Evolutionary conservation across 2,888 invertebrate species (phyloP), one percentile per base, ranked within the genome.

Genomic region (Zygothrica quintamaculata): DNA sequence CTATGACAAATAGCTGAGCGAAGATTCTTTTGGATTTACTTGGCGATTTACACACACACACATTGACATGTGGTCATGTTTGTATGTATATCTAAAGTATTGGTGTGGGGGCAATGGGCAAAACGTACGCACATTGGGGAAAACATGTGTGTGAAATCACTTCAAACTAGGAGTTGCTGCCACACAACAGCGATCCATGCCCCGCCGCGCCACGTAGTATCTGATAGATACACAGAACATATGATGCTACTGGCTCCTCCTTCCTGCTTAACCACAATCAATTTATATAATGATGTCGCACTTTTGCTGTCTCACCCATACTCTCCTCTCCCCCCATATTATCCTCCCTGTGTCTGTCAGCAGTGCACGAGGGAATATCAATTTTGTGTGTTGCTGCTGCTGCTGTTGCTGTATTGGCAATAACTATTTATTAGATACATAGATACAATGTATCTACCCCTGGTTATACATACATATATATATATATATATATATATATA

Each of bases 221-320:
- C 85, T 81, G 66, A 65, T 75, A 68, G 81, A 84, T 80, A 80
- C 69, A 80, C 69, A 64, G 87, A 87, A 85, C 84, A 84, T 84
- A 87, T 87, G 88, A 79, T 79, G 74, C 46, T 25, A 6, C 15
- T 3, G 18, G 29, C 34, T 1, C 25, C 16, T n/a, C 12, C 37
- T 31, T 6, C 15, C 57, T 9, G 69, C 57, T 56, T 50, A 66
- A 58, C 47, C 77, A 77, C 43, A 57, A 56, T 65, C 87, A 79
- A 80, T 84, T 88, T 79, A 84, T 87, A 74, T 87, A 86, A 86
- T 86, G 87, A 86, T 88, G 82, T 84, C 75, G 87, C 87, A 84
- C 70, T 88, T 88, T 88, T 76, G 66, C 64, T 74, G 44, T 48
- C 25, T 44, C 39, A 51, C 16, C 43, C 9, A 25, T 44, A 13